phyloP scores from a whole-genome alignment of 2,113 vertebrate genomes.

The Ammodytes dubius region DNA sequence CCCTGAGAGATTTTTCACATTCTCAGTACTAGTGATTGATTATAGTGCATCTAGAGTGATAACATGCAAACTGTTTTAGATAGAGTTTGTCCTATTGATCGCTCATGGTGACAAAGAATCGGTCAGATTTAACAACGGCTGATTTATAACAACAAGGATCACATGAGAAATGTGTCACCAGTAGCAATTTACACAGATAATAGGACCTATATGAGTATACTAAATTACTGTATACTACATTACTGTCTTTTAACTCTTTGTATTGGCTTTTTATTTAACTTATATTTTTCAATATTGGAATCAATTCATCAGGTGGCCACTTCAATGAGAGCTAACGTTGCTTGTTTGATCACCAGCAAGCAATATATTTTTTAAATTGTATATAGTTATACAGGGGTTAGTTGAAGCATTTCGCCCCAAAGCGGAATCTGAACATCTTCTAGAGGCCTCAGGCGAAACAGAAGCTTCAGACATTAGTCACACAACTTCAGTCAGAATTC shows the following conservation, averaged over 20 bases:
- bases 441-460: neutral
- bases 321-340: neutral
- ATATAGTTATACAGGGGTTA: too few species aligned
- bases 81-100: neutral
- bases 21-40: neutral
- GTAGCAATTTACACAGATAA: neutral
- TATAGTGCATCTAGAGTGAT: neutral
- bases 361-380: too few species aligned
- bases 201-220: too few species aligned
- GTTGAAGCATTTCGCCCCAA: too few species aligned
- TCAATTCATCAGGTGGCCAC: neutral
- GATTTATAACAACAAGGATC: neutral
- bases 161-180: neutral
- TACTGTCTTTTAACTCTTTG: neutral
- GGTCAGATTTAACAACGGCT: conserved; percentile 8
- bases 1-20: neutral
- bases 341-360: neutral
- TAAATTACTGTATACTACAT: too few species aligned
- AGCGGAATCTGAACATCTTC: neutral
- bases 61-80: neutral
- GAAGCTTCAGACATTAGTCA: neutral
- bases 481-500: neutral
- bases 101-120: neutral
- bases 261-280: too few species aligned
- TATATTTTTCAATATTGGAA: neutral